Base-by-base conservation (phyloP, 2,888 invertebrate genomes). In the Fissipunctia ypsillon region DNA sequence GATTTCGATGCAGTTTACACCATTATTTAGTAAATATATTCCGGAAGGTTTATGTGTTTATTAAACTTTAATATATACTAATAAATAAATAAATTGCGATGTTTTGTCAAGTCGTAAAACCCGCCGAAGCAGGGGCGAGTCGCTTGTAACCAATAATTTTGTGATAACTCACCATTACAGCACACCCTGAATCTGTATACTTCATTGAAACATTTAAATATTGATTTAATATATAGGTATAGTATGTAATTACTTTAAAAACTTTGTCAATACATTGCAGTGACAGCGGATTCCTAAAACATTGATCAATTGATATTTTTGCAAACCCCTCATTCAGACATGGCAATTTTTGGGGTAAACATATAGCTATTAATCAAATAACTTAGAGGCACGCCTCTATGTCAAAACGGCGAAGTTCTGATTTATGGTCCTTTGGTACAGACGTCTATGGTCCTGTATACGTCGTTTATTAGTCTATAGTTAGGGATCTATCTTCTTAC, bases 311-410 rank as follows among this genome's bases (percentile, higher is more conserved):
- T 31, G 57, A 66, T 82, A 74, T 78, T 65, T 59, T 12, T 67
- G 7, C 48, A 52, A 60, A 52, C 69, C 75, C 56, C 59, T 69
- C 66, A 75, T 71, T 67, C 41, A 10, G 48, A 61, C 35, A 59
- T 28, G 50, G 38, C 60, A 71, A 63, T 75, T 81, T 79, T 81
- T 75, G 54, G 57, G 31, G 54, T 79, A 79, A 79, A 81, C 64
- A 72, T 50, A 65, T 35, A 60, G 59, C 61, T 63, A 81, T 81
- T 83, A 79, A 81, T 81, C 83, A 83, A 48, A 54, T 78, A 68
- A 52, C n/a, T 69, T 38, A 4, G 35, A 50, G 70, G 14, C 79
- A 61, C 76, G 79, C 76, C 79, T 76, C 45, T 75, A 41, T 66
- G 71, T 76, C 83, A 69, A 22, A 74, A 66, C 45, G 25, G 75